Evolutionary conservation across 2,888 invertebrate genomes (phyloP).

Genomic region (Andrena haemorrhoa): DNA sequence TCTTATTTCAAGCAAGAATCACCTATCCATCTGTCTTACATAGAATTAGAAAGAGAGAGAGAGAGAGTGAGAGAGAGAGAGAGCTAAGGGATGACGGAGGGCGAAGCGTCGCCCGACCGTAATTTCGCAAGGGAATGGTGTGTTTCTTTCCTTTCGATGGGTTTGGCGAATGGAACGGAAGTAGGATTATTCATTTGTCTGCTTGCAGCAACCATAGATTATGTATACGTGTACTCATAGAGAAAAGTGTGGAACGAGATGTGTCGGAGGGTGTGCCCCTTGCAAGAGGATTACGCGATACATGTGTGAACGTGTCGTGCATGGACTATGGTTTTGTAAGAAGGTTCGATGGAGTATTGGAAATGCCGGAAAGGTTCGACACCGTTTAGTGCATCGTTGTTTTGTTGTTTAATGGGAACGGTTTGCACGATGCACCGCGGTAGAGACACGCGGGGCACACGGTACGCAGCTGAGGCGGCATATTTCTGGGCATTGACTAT

Average conservation of each 20-base stretch:
- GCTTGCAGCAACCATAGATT: conserved; percentile 56
- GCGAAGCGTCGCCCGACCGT: conserved; percentile 11
- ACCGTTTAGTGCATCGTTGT: not conserved
- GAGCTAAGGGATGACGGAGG: not conserved
- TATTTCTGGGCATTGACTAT: not conserved
- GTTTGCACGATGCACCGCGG: conserved; percentile 33
- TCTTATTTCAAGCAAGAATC: conserved; percentile 65
- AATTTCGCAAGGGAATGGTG: conserved; percentile 30
- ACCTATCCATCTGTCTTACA: conserved; percentile 38
- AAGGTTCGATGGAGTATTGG: conserved; percentile 4
- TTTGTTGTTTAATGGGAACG: conserved; percentile 21
- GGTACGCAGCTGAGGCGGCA: not conserved
- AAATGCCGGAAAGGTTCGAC: not conserved
- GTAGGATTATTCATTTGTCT: conserved; percentile 53
- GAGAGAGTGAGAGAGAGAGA: not conserved
- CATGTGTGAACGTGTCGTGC: conserved; percentile 38
- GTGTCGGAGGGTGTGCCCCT: conserved; percentile 22
- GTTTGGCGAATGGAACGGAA: conserved; percentile 63
- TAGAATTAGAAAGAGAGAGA: conserved; percentile 40
- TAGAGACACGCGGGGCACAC: conserved; percentile 9
- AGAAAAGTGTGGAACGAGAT: conserved; percentile 43
- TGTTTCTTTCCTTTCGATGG: conserved; percentile 55
- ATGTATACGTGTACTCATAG: conserved; percentile 37
- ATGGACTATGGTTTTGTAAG: conserved; percentile 41
- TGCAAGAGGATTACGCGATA: conserved; percentile 29